These are phyloP conservation scores for Diarsia brunnea DNA, from an alignment of 2,888 invertebrate species.

Conservation along the genomic window DNA sequence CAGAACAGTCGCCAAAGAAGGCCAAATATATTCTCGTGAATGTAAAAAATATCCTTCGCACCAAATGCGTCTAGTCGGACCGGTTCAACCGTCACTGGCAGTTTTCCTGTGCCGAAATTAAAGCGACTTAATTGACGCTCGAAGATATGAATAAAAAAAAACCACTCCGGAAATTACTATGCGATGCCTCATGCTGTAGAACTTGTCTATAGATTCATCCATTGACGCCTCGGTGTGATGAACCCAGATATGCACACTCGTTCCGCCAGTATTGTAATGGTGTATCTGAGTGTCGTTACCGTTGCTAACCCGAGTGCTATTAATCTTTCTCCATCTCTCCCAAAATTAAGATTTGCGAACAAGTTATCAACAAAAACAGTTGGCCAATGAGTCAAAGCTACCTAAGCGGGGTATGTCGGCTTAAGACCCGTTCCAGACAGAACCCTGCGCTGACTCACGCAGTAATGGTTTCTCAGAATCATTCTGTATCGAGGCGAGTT, in stretches of 20 bases:
- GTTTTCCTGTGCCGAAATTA: slow-evolving; percentile 80
- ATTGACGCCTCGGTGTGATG: slow-evolving; percentile 56
- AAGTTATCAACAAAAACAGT: slow-evolving; percentile 62
- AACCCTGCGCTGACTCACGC: slow-evolving; percentile 78
- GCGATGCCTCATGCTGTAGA: slow-evolving; percentile 69
- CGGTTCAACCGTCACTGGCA: slow-evolving; percentile 79
- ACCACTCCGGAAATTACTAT: slow-evolving; percentile 80
- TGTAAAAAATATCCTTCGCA: slow-evolving; percentile 81
- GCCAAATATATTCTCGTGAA: slow-evolving; percentile 73
- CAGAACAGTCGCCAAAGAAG: slow-evolving; percentile 73
- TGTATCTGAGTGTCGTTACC: slow-evolving; percentile 31
- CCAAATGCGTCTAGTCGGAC: slow-evolving; percentile 75
- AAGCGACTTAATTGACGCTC: slow-evolving; percentile 76
- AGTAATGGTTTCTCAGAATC: slow-evolving; percentile 82
- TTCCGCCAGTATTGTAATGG: slow-evolving; percentile 56
- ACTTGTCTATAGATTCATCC: slow-evolving; percentile 55
- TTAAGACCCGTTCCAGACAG: slow-evolving; percentile 82
- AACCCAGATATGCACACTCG: slow-evolving; percentile 48
- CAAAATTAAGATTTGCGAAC: slow-evolving; percentile 37
- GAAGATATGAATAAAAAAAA: slow-evolving; percentile 74
- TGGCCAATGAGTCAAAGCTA: slow-evolving; percentile 65
- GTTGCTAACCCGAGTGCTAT: slow-evolving; percentile 26
- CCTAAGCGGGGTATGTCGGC: slow-evolving; percentile 65
- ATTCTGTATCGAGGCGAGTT: slow-evolving; percentile 78
- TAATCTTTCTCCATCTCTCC: slow-evolving; percentile 25